phyloP scores from a whole-genome alignment of 2,113 vertebrate genomes.

The Toxostoma redivivum region DNA sequence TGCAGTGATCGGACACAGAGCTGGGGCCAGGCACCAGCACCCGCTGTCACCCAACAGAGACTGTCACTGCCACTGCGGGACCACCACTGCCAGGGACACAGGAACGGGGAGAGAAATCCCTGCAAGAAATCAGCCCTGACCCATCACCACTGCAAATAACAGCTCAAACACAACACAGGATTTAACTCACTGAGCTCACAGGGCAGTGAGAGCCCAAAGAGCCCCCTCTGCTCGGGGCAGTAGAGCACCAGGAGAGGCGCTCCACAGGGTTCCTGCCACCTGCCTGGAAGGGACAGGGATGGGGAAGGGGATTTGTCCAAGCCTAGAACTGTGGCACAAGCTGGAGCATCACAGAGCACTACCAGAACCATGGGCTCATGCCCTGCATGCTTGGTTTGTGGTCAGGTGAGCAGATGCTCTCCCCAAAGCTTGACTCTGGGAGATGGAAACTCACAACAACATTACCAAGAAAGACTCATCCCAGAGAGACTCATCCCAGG shows the following conservation, averaged over 20 bases:
- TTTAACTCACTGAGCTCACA: fast-evolving
- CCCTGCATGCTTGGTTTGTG: fast-evolving
- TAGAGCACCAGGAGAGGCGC: neutral
- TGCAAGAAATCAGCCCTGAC: fast-evolving
- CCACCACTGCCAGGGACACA: fast-evolving
- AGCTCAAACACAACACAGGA: neutral
- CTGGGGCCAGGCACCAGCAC: neutral
- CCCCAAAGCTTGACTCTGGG: fast-evolving
- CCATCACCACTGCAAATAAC: fast-evolving
- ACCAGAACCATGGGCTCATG: fast-evolving
- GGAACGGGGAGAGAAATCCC: fast-evolving
- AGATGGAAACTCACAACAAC: neutral
- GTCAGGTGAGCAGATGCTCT: neutral
- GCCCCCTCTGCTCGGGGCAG: fast-evolving
- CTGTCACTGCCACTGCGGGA: fast-evolving
- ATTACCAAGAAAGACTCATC: neutral
- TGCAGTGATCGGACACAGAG: fast-evolving
- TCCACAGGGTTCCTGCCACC: neutral
- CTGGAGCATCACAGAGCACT: fast-evolving
- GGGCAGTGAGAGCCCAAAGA: neutral
- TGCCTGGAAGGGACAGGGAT: fast-evolving
- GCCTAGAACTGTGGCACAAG: neutral
- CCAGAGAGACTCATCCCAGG: neutral
- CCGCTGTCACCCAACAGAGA: neutral
- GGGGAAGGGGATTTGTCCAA: neutral